Conservation (phyloP, 2,888 invertebrate genomes). For the Sthenelais limicola region DNA sequence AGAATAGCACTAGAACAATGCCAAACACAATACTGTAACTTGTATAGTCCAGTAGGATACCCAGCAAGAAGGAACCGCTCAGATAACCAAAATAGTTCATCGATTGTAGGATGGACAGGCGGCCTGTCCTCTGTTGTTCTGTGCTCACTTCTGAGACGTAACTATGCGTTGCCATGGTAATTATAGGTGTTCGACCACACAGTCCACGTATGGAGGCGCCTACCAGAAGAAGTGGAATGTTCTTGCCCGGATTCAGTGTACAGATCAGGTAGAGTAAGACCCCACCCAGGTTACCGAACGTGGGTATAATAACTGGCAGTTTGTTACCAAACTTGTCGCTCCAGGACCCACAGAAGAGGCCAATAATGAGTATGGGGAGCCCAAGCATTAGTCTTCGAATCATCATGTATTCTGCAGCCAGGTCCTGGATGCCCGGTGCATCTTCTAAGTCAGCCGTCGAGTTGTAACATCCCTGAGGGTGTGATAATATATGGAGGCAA, state of each 20-base stretch:
- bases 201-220: constrained; percentile 15
- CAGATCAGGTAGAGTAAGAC: constrained; percentile 1
- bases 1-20: constrained; percentile 8
- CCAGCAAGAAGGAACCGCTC: constrained; percentile 26
- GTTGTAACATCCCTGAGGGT: background rate
- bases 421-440: constrained; percentile 17
- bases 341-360: constrained; percentile 29
- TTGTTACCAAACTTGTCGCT: constrained; percentile 30
- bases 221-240: constrained; percentile 15
- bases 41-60: constrained; percentile 28
- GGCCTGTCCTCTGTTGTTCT: constrained; percentile 16
- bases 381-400: constrained; percentile 8
- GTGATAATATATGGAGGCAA: background rate
- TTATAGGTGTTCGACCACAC: constrained; percentile 18
- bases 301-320: constrained; percentile 16
- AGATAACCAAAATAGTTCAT: constrained; percentile 34
- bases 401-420: constrained; percentile 31
- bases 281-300: constrained; percentile 1
- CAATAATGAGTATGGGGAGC: constrained; percentile 25
- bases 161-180: constrained; percentile 28
- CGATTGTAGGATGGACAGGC: constrained; percentile 24
- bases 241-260: constrained; percentile 7
- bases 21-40: constrained; percentile 21
- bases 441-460: constrained; percentile 14
- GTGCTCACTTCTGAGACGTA: constrained; percentile 27